Base-by-base conservation (phyloP, 1,140 invertebrate species). In the Oscheius sp. region DNA sequence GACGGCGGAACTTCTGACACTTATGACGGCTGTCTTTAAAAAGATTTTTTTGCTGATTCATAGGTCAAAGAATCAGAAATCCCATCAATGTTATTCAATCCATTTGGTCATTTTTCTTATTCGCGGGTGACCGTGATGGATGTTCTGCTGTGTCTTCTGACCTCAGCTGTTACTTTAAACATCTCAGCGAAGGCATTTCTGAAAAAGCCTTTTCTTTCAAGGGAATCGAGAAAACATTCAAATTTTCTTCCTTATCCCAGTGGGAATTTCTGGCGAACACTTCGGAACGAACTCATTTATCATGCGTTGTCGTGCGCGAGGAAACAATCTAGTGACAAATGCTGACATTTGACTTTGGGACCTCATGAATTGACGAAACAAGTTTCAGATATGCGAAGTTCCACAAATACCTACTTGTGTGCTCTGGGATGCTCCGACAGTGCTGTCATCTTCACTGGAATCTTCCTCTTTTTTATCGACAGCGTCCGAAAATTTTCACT, bases 381-480 rank as follows among this genome's bases (percentile, higher is more conserved):
- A 20, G 45, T 77, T 73, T 80, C 64, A 80, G 80, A 76, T 46
- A 76, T 82, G 76, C 68, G 77, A 36, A 66, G 77, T 18, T 81
- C 79, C 3, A 80, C 78, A 42, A 83, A 83, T 75, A 69, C 79
- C 13, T 83, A 83, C 68, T 65, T 83, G 7, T 84, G 78, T 42
- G 78, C 77, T 15, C 49, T 83, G 4, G 82, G 73, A 13, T 82
- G 77, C 66, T 79, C 76, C 26, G 82, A 83, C 70, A 77, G 59
- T 28, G 77, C 73, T 32, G 82, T 83, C 26, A 82, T 77, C n/a
- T 42, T 79, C 23, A 82, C 80, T 1, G 82, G 82, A 13, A 55
- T 84, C 32, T 81, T 82, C 55, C 66, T 82, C 26, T 82, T 84
- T 58, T 84, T 78, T 36, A 36, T 82, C 2, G 81, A 82, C 64